Base-by-base conservation (phyloP, 2,797 vertebrate genomes). In the Petrocephalus sullivani region DNA sequence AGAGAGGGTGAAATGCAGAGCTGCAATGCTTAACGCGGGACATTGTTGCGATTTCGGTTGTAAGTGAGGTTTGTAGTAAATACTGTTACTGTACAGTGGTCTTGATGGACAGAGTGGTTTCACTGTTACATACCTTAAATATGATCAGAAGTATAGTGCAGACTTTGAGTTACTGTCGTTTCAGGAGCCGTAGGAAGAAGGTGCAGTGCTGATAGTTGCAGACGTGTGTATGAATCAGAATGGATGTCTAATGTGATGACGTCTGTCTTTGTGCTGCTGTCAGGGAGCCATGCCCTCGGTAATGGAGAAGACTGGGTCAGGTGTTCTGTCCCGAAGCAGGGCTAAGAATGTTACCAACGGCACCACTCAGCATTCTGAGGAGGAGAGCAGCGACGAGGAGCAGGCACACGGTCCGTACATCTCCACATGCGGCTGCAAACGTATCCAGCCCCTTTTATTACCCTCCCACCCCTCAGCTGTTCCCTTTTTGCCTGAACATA, bases 311-410 rank as follows among this genome's bases (percentile, higher is more conserved):
- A 96, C 97, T n/a, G 95, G 95, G 88, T 92, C 96, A 4, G 97
- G 97, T 91, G 97, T 98, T 93, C 94, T 98, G 91, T 97, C 97
- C 93, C 95, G 97, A 91, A 98, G 97, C 95, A 94, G 97, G 92
- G 95, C 97, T 89, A 98, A 98, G 94, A 97, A 95, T 0, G 95
- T 96, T 89, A 95, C 96, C 91, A 96, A 97, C 7, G 97, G 97
- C 87, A 96, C 94, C 92, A 96, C 96, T 91, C 95, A 95, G 0
- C 97, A 96, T 92, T 97, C 97, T 0, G 97, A 98, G 91, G 97
- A 97, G 91, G 97, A 98, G 91, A 97, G 96, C 96, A 98, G 97
- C 61, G 97, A 98, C 78, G 97, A 98, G 89, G 97, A 98, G 56
- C 96, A 96, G 0, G 94, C 96, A 87, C 97, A 97, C 87, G 97